A percentile compares a stretch with the other conserved stretches of the same genome.
Conservation (phyloP, 2,113 vertebrate species). For the Sceloporus undulatus region DNA sequence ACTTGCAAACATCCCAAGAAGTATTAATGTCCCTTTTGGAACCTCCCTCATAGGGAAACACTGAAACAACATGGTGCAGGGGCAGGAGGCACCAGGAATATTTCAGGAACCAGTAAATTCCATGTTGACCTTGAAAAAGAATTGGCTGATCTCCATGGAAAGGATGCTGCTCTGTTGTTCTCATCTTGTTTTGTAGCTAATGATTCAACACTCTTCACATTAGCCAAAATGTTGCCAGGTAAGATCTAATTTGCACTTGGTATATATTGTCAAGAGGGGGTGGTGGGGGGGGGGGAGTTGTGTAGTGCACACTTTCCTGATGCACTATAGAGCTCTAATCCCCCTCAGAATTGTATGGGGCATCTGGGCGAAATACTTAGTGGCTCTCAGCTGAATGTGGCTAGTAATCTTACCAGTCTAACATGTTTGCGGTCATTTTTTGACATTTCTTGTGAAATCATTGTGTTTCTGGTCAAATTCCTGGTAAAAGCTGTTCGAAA, state of each 20-base stretch:
- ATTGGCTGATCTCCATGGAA: conserved; percentile 93
- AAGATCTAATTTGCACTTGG: conserved; percentile 21
- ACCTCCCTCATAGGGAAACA: conserved; percentile 82
- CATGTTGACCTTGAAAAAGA: conserved; percentile 94
- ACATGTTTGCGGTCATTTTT: background rate
- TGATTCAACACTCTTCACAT: conserved; percentile 96
- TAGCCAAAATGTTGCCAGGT: conserved; percentile 97
- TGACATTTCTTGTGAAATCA: background rate
- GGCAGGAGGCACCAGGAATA: conserved; percentile 96
- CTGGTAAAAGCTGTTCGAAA: background rate
- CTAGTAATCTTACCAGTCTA: background rate
- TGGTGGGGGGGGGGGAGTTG: background rate
- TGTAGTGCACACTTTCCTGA: too few relatives aligned
- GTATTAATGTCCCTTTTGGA: background rate
- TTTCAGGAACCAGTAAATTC: conserved; percentile 97
- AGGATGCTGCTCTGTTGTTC: conserved; percentile 93
- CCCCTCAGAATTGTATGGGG: too few relatives aligned
- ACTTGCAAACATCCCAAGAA: background rate
- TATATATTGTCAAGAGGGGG: background rate
- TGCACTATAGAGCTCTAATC: background rate
- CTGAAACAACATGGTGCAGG: conserved; percentile 93
- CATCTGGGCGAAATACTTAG: background rate
- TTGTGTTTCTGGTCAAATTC: background rate
- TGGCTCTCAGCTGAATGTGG: background rate
- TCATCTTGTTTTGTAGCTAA: conserved; percentile 98